Evolutionary conservation across 2,888 invertebrate species (phyloP), one percentile per base, ranked within the genome.

Genomic region (Xanthia togata): DNA sequence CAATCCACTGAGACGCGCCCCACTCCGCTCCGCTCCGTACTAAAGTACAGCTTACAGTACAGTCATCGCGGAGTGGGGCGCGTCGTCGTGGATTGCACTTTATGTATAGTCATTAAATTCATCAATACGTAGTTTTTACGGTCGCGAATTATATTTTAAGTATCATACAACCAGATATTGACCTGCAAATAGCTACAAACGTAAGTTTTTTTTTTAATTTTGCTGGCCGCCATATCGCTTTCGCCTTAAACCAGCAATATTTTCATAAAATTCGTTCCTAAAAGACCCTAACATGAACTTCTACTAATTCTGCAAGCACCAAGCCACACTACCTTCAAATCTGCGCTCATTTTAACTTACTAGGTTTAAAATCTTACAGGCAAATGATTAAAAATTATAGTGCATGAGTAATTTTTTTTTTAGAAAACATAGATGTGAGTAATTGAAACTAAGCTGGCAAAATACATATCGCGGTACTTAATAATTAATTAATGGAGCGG

Each of bases 231-330:
- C 9, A 2, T 9, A 1, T 8, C 26, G 17, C 57, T 57, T 17
- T 57, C 9, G 20, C 59, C 9, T 59, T 20, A 31, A 35, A 79
- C 64, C 68, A 67, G 67, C 12, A 26, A 70, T 69, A 35, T 75
- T 76, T 77, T 69, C 41, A 53, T 60, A 76, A 41, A 79, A 73
- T 64, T 76, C 78, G 6, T 76, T 74, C 60, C 72, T 81, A 85
- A 73, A 78, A 78, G 35, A 85, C 80, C 85, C 85, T 83, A 83
- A 81, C 87, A 87, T 82, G 84, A 81, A 87, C 81, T 47, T 63
- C 87, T 87, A 87, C n/a, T n/a, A n/a, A n/a, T n/a, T n/a, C n/a
- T n/a, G n/a, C 78, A 93, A 93, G 93, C 93, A 93, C 93, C 93
- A 93, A 92, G 90, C 92, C 89, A 91, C 88, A 85, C 89, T 90